A percentile compares a stretch with the other conserved stretches of the same genome.
Conservation (phyloP, 53 echinoderm and acorn worm genomes). For the Paracentrotus lividus region DNA sequence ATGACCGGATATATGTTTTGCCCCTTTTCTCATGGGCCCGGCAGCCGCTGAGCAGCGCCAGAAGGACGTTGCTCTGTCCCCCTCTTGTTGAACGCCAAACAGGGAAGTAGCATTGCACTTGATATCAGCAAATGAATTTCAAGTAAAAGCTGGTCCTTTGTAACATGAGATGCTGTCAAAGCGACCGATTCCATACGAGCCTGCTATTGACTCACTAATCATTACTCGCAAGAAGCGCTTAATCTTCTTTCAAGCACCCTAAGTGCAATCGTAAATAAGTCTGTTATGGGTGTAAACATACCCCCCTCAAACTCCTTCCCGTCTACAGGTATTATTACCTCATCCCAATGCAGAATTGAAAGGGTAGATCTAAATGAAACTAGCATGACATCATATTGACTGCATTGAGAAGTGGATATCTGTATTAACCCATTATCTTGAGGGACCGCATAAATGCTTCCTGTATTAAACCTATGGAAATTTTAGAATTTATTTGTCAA, state of each 20-base stretch:
- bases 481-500: no score
- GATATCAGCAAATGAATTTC: not conserved
- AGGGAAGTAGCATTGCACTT: not conserved
- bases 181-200: not conserved
- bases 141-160: not conserved
- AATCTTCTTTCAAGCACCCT: slow-evolving; percentile 48
- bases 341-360: slow-evolving; percentile 30
- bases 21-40: no score
- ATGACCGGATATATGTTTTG: no score
- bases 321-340: not conserved
- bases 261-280: slow-evolving; percentile 53
- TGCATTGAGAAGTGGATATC: no score
- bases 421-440: no score
- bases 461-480: no score
- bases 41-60: no score
- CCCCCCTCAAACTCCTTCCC: not conserved
- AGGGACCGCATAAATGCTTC: no score
- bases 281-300: slow-evolving; percentile 46
- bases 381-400: not conserved
- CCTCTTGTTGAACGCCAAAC: no score
- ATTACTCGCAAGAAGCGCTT: slow-evolving; percentile 30
- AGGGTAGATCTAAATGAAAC: slow-evolving; percentile 12
- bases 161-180: slow-evolving; percentile 55
- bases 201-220: slow-evolving; percentile 32
- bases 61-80: no score